These are phyloP conservation scores for Fopius arisanus DNA, from an alignment of 1,140 invertebrate species.

Conservation along the genomic window DNA sequence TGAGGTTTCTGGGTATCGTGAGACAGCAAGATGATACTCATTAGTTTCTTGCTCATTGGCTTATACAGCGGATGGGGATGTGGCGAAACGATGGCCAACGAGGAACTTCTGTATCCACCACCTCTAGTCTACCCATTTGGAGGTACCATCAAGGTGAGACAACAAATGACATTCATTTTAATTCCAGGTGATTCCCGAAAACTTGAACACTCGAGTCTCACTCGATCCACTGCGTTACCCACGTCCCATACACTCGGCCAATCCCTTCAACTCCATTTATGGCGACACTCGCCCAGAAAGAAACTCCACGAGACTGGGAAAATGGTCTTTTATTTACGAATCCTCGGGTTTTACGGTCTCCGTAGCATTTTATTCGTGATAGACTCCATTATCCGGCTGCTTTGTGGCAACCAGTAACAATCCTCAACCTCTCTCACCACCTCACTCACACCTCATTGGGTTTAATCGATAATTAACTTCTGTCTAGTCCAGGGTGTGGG, in stretches of 20 bases:
- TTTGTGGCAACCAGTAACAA: slow-evolving; percentile 28
- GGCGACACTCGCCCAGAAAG: not conserved
- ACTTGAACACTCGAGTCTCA: not conserved
- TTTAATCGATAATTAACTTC: slow-evolving; percentile 35
- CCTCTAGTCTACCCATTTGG: slow-evolving; percentile 55
- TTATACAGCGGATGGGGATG: slow-evolving; percentile 11
- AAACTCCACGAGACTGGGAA: not conserved
- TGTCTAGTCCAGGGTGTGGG: not conserved
- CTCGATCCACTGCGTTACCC: not conserved
- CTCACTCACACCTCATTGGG: slow-evolving; percentile 25
- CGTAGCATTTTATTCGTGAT: slow-evolving; percentile 27
- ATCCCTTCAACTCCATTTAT: not conserved
- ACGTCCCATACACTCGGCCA: not conserved
- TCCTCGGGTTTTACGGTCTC: slow-evolving; percentile 6
- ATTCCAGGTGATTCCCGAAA: not conserved
- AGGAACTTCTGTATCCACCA: slow-evolving; percentile 40
- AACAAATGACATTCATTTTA: slow-evolving; percentile 2
- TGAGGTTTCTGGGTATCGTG: not conserved
- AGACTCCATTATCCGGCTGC: slow-evolving; percentile 9
- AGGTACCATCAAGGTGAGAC: slow-evolving; percentile 55
- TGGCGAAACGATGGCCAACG: slow-evolving; percentile 1
- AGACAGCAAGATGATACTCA: slow-evolving; percentile 16
- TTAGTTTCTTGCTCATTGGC: slow-evolving; percentile 29
- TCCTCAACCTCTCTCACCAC: not conserved
- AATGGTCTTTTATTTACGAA: slow-evolving; percentile 20